Conservation (phyloP, 2,113 vertebrate species). For the Pachypanchax playfairii region DNA sequence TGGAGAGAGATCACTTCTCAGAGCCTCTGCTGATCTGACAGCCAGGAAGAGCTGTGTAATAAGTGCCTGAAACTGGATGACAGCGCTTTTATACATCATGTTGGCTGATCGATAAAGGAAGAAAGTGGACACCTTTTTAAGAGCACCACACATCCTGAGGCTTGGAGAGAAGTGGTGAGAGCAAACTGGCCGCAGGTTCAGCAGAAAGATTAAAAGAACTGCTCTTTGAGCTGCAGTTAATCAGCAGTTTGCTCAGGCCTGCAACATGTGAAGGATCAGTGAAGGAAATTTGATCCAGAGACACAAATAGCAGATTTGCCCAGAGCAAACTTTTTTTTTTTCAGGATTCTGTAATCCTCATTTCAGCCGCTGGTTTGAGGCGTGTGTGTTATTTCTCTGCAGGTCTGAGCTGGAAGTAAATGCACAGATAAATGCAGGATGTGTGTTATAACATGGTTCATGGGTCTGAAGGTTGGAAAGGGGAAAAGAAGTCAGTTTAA, state of each 20-base stretch:
- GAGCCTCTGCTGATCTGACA: conserved; percentile 47
- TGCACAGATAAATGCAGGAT: no score
- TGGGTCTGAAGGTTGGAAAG: no score
- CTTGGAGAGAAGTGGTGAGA: conserved; percentile 12
- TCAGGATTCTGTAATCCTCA: conserved; percentile 5
- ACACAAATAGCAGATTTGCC: conserved; percentile 7
- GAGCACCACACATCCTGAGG: conserved; percentile 32
- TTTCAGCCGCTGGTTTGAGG: conserved; percentile 42
- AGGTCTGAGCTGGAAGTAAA: conserved; percentile 1
- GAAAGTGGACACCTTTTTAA: conserved; percentile 33
- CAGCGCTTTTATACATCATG: conserved; percentile 43
- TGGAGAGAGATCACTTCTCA: conserved; percentile 35
- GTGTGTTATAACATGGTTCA: no score
- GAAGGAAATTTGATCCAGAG: conserved; percentile 32
- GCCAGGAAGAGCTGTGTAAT: conserved; percentile 31
- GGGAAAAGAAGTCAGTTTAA: no score
- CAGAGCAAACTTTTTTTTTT: conserved; percentile 23
- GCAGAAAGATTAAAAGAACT: conserved; percentile 22
- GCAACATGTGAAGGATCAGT: conserved; percentile 18
- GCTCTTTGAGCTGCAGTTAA: conserved; percentile 13
- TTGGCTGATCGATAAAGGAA: conserved; percentile 57
- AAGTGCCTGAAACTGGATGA: conserved; percentile 47
- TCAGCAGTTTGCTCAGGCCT: conserved; percentile 23
- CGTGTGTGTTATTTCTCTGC: conserved; percentile 7
- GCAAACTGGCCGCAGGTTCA: not conserved